Percentiles rank a stretch among this genome's conserved stretches.
Evolutionary conservation across 2,113 vertebrate genomes (phyloP).

Genomic region (Centrocercus urophasianus): DNA sequence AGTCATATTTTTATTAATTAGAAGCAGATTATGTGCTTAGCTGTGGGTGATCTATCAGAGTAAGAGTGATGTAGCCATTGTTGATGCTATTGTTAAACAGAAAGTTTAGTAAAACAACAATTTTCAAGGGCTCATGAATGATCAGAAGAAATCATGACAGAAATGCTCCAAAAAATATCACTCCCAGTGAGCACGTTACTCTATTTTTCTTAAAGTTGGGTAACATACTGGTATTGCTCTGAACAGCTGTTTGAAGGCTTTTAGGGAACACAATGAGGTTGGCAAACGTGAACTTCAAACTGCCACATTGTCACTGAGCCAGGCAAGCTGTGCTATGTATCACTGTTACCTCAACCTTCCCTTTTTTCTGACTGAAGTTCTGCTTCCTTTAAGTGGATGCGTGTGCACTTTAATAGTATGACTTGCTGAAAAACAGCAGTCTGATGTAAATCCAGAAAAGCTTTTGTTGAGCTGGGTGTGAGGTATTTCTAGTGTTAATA

Average conservation of each 20-base stretch:
- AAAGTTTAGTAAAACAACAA: not conserved
- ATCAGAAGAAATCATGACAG: not conserved
- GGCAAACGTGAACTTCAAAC: not conserved
- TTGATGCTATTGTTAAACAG: not conserved
- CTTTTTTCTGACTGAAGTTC: not conserved
- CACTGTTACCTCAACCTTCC: not conserved
- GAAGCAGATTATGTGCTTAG: not conserved
- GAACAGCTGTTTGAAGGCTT: not conserved
- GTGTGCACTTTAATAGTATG: not conserved
- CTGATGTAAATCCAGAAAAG: not conserved
- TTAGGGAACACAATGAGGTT: not conserved
- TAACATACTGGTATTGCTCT: not conserved
- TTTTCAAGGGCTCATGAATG: not conserved
- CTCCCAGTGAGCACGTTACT: not conserved
- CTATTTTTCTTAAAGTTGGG: not conserved
- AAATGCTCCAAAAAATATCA: not conserved
- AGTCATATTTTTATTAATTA: not conserved
- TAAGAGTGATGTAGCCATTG: not conserved
- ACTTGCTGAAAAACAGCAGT: not conserved
- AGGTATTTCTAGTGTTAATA: not conserved
- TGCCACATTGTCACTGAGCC: not conserved
- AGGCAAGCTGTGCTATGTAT: fast-evolving
- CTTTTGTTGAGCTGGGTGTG: not conserved
- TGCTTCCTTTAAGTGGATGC: not conserved
- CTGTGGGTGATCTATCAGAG: not conserved